Evolutionary conservation across 2,113 vertebrate species (phyloP).

Genomic region (Otolemur garnettii): DNA sequence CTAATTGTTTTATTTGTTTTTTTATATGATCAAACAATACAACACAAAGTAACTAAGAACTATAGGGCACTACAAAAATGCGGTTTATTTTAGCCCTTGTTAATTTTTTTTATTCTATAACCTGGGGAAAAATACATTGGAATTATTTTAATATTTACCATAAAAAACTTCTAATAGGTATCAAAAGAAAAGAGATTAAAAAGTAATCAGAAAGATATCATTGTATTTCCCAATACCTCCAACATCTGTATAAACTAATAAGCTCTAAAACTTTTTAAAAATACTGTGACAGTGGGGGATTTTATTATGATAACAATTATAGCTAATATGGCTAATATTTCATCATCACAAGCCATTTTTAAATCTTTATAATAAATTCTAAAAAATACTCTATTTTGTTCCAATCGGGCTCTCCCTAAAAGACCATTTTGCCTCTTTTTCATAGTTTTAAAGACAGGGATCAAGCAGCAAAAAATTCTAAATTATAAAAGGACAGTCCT

Average conservation of each 20-base stretch:
- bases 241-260: slow-evolving; percentile 10
- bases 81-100: slow-evolving; percentile 21
- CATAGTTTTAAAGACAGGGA: slow-evolving; percentile 28
- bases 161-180: slow-evolving; percentile 39
- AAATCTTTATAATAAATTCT: slow-evolving; percentile 64
- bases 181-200: background rate
- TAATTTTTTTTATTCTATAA: slow-evolving; percentile 51
- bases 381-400: slow-evolving; percentile 38
- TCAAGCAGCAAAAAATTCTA: background rate
- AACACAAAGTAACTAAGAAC: slow-evolving; percentile 30
- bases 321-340: slow-evolving; percentile 16
- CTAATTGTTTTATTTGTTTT: slow-evolving; percentile 35
- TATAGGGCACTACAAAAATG: slow-evolving; percentile 41
- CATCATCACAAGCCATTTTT: slow-evolving; percentile 29
- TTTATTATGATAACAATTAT: slow-evolving; percentile 41
- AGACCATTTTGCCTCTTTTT: slow-evolving; percentile 43
- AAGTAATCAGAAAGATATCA: slow-evolving; percentile 5
- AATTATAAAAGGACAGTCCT: slow-evolving; percentile 37
- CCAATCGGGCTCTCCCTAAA: background rate
- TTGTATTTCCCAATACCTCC: slow-evolving; percentile 47
- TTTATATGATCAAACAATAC: slow-evolving; percentile 39
- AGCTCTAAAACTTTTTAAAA: slow-evolving; percentile 10
- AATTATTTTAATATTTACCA: slow-evolving; percentile 53
- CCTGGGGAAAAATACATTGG: slow-evolving; percentile 26
- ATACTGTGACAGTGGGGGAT: background rate